Evolutionary conservation across 2,113 vertebrate genomes (phyloP).

Genomic region (Lepus timidus): DNA sequence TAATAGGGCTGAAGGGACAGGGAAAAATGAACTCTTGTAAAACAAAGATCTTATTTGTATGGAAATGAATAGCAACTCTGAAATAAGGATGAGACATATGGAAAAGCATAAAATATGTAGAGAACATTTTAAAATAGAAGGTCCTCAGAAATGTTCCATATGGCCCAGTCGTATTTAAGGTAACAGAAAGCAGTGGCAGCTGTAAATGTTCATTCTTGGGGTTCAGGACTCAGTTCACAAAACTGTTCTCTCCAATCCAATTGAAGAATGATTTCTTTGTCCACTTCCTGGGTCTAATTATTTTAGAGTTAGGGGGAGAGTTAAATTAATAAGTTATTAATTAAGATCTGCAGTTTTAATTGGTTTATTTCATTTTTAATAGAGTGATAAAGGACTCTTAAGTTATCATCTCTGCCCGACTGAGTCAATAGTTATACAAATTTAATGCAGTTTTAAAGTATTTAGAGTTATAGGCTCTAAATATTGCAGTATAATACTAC

Average conservation of each 20-base stretch:
- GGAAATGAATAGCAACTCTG: constrained; percentile 79
- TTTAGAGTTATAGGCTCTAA: background rate
- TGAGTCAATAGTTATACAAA: constrained; percentile 32
- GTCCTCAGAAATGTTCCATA: constrained; percentile 74
- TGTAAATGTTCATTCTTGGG: constrained; percentile 60
- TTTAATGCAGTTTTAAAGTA: constrained; percentile 28
- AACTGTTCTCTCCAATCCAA: constrained; percentile 56
- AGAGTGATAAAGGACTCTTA: constrained; percentile 35
- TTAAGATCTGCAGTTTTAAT: constrained; percentile 58
- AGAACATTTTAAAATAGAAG: constrained; percentile 78
- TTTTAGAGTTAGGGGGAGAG: constrained; percentile 12
- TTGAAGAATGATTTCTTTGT: constrained; percentile 73
- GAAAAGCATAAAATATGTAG: constrained; percentile 77
- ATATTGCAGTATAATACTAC: background rate
- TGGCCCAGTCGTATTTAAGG: constrained; percentile 71
- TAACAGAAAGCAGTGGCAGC: constrained; percentile 72
- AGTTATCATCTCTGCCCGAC: background rate
- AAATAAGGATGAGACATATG: constrained; percentile 75
- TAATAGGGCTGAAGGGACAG: constrained; percentile 34
- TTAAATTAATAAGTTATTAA: constrained; percentile 71
- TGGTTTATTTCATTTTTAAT: constrained; percentile 45
- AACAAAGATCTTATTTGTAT: constrained; percentile 79
- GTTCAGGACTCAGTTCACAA: constrained; percentile 60
- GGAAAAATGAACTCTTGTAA: constrained; percentile 62
- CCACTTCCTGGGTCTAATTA: background rate